These are phyloP conservation scores for Discoglossus pictus DNA, from an alignment of 2,797 vertebrate species.

Conservation along the genomic window DNA sequence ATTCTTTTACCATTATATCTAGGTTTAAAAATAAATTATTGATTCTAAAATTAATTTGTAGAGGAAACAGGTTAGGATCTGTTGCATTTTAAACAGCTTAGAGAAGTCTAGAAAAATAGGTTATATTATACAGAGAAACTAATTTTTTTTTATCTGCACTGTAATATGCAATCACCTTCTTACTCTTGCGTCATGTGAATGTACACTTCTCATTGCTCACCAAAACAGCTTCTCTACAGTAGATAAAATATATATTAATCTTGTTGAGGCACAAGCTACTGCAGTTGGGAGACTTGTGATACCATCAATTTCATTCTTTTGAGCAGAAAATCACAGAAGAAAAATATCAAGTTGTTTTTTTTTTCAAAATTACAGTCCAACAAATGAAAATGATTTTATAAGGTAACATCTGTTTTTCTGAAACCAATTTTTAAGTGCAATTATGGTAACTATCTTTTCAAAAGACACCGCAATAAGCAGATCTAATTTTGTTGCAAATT, in stretches of 20 bases:
- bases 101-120: constrained; percentile 11
- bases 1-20: too few relatives aligned
- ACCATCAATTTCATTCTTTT: constrained; percentile 2
- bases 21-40: too few relatives aligned
- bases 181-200: constrained; percentile 2
- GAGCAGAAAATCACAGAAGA: constrained; percentile 29
- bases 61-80: neutral
- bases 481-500: constrained; percentile 48
- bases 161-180: constrained; percentile 20
- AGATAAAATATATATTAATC: too few relatives aligned
- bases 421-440: constrained; percentile 50
- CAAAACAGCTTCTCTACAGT: too few relatives aligned
- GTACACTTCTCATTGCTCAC: neutral
- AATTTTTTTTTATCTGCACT: constrained; percentile 10
- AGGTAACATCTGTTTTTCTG: constrained; percentile 48
- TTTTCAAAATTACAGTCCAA: constrained; percentile 29
- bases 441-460: constrained; percentile 51
- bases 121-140: constrained; percentile 2
- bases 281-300: constrained; percentile 3
- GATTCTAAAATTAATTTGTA: too few relatives aligned
- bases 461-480: constrained; percentile 47
- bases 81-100: neutral
- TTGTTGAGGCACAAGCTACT: neutral
- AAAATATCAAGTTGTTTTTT: constrained; percentile 29
- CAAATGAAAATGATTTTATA: constrained; percentile 50